phyloP scores from a whole-genome alignment of 1,140 invertebrate species.

The Bombus haemorrhoidalis region DNA sequence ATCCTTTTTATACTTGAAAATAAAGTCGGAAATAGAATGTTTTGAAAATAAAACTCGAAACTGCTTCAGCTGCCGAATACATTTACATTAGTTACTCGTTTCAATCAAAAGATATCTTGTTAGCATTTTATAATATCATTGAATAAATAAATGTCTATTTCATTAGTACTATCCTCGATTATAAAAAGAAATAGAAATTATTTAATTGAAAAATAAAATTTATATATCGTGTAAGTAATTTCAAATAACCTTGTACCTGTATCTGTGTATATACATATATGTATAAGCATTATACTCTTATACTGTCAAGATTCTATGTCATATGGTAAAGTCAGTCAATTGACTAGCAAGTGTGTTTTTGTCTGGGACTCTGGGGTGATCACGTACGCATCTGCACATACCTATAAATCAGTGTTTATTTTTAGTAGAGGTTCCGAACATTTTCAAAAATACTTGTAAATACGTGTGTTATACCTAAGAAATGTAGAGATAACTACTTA shows the following conservation, averaged over 20 bases:
- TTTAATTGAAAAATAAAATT: not conserved
- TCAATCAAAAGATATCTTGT: constrained; percentile 17
- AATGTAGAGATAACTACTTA: constrained; percentile 10
- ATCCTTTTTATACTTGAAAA: not conserved
- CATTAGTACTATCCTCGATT: not conserved
- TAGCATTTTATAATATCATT: not conserved
- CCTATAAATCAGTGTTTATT: constrained; percentile 69
- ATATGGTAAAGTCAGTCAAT: constrained; percentile 52
- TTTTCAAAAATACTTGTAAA: constrained; percentile 52
- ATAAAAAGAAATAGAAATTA: constrained; percentile 24
- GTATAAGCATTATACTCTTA: not conserved
- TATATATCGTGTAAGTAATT: not conserved
- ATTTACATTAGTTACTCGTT: not conserved
- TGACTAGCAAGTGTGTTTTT: constrained; percentile 67
- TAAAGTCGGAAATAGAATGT: not conserved
- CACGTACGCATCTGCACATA: constrained; percentile 52
- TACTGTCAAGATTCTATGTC: constrained; percentile 9
- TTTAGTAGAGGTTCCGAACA: constrained; percentile 53
- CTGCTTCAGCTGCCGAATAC: not conserved
- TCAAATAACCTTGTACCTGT: not conserved
- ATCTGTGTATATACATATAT: not conserved
- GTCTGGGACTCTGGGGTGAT: constrained; percentile 49
- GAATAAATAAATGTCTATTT: not conserved
- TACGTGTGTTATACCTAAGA: constrained; percentile 6
- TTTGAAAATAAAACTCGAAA: constrained; percentile 12